Percentiles rank a stretch among this genome's conserved stretches.
Conservation (phyloP, 2,888 invertebrate species). For the Folsomia manolachei region DNA sequence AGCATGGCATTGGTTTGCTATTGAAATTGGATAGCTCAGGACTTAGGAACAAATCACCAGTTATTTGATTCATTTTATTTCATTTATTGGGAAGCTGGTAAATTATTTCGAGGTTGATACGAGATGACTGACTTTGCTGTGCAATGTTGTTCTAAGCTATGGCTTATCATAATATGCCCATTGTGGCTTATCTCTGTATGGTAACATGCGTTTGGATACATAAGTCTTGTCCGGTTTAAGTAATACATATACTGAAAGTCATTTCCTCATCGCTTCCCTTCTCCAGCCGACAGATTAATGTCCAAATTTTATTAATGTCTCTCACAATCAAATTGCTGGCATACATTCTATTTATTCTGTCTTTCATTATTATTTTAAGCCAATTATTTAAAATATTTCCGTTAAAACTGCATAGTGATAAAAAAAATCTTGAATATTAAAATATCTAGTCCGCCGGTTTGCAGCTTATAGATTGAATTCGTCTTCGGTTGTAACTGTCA, state of each 20-base stretch:
- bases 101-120: neutral
- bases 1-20: no score
- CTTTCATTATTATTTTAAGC: no score
- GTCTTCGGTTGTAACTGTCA: no score
- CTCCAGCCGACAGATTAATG: neutral
- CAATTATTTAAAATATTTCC: no score
- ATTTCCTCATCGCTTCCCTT: neutral
- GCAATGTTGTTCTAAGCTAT: no score
- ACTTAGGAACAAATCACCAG: no score
- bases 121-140: neutral
- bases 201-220: neutral
- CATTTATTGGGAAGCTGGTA: neutral
- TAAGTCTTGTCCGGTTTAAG: neutral
- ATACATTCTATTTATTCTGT: neutral
- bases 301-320: neutral
- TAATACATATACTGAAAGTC: neutral
- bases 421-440: no score
- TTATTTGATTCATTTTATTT: neutral
- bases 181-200: neutral
- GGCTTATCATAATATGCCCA: neutral
- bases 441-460: no score
- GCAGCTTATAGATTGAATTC: no score
- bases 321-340: neutral
- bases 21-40: no score
- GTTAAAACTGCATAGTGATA: no score